Evolutionary conservation across 2,888 invertebrate species (phyloP), one percentile per base, ranked within the genome.

Genomic region (Steinernema scapterisci): DNA sequence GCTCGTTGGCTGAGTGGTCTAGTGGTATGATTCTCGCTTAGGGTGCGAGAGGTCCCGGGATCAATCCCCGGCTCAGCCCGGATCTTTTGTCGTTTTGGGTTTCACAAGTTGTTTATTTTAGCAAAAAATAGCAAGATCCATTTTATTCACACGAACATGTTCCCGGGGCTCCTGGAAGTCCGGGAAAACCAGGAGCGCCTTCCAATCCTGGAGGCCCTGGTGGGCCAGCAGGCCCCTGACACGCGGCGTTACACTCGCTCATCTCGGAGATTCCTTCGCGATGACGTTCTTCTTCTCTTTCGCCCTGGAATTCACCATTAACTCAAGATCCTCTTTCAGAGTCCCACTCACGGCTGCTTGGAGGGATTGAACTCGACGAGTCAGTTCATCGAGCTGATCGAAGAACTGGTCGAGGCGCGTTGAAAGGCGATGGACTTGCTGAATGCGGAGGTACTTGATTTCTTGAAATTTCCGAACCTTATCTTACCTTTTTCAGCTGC

Each of bases 21-120:
- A 81, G 82, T 83, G 82, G 82, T 79, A 81, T 81, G 81, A 81
- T 81, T 81, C 80, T 84, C 81, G 81, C 81, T 81, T 81, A 83
- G 81, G 81, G 81, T 81, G 81, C 81, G 78, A 84, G 81, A 81
- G 81, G 81, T 84, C 81, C 81, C 82, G 81, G 81, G 82, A 81
- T 81, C 81, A 74, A 80, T 82, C 80, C 80, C 81, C 80, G 81
- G 80, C 82, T 82, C 80, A 82, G 81, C 81, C 83, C 84, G 27
- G n/a, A 7, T 11, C 31, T 63, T 63, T 63, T 2, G 6, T 3
- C 2, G 48, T 48, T 16, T 38, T 38, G 38, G 9, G 9, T 3
- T 38, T 3, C 2, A 48, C 3, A 48, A 54, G n/a, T n/a, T n/a
- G n/a, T 48, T 3, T 21, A 19, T 54, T 54, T 54, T 54, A 54